Conservation (phyloP, 2,888 invertebrate species). For the Mactromeris polynyma region DNA sequence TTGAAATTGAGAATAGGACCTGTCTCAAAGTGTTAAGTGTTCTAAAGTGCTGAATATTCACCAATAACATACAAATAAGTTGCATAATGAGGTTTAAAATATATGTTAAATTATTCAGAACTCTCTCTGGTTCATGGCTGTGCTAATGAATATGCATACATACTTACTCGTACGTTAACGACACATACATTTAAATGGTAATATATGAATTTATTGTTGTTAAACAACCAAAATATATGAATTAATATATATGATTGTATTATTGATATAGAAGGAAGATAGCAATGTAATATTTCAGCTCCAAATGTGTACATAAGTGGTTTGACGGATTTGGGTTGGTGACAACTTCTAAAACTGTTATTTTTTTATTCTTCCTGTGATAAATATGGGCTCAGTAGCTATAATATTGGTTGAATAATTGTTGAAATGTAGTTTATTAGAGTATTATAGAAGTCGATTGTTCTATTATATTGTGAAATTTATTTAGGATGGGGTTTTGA, state of each 20-base stretch:
- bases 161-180: not conserved
- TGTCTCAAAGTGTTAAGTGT: not conserved
- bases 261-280: not conserved
- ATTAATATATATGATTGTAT: not conserved
- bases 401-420: not conserved
- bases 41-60: not conserved
- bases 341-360: not conserved
- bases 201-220: not conserved
- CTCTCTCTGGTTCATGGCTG: not conserved
- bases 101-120: not conserved
- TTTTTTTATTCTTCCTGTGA: not conserved
- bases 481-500: not conserved
- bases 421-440: not conserved
- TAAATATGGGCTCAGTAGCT: slow-evolving; percentile 20
- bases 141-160: slow-evolving; percentile 8
- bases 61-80: not conserved
- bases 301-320: not conserved
- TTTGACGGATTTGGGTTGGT: not conserved
- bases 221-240: not conserved
- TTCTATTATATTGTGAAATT: not conserved
- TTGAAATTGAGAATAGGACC: slow-evolving; percentile 12
- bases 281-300: not conserved
- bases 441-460: not conserved
- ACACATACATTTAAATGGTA: not conserved
- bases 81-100: slow-evolving; percentile 21